Evolutionary conservation across 37 sponge, comb jelly and placozoan genomes (phyloP).

Genomic region (Agelas oroides): DNA sequence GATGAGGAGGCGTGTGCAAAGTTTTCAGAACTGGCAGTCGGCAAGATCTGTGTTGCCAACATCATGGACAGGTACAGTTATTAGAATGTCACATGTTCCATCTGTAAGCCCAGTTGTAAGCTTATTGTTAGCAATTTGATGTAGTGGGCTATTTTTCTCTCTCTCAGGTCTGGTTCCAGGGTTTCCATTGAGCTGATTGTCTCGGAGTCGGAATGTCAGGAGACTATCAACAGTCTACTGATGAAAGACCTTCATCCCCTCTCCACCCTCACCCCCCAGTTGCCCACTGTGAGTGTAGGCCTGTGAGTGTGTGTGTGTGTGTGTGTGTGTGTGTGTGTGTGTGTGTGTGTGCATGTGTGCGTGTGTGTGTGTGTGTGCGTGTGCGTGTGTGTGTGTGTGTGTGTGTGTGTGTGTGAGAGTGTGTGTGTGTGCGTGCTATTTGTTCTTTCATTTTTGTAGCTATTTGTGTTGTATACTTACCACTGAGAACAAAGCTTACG

Average conservation of each 20-base stretch:
- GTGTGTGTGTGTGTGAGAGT: too few relatives aligned
- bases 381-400: too few relatives aligned
- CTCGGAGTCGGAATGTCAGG: slow-evolving; percentile 19
- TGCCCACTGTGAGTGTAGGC: slow-evolving; percentile 62
- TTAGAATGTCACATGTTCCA: too few relatives aligned
- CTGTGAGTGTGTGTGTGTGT: too few relatives aligned
- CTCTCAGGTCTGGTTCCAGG: slow-evolving; percentile 54
- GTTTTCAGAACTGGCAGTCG: slow-evolving; percentile 29
- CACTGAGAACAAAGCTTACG: too few relatives aligned
- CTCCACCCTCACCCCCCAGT: slow-evolving; percentile 36
- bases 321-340: background rate
- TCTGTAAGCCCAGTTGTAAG: background rate
- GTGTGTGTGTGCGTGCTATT: too few relatives aligned
- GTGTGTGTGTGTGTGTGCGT: too few relatives aligned
- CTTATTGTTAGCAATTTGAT: too few relatives aligned
- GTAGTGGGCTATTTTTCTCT: too few relatives aligned
- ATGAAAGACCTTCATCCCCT: slow-evolving; percentile 39
- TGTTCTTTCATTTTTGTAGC: too few relatives aligned
- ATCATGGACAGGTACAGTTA: slow-evolving; percentile 65
- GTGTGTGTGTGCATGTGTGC: too few relatives aligned
- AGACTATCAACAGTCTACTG: slow-evolving; percentile 55
- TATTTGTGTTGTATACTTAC: too few relatives aligned
- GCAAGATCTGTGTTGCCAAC: slow-evolving; percentile 38
- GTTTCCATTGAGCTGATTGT: slow-evolving; percentile 56
- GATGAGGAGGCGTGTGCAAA: slow-evolving; percentile 12